Base-by-base conservation (phyloP, 1,140 invertebrate genomes). In the Subanguina moxae region DNA sequence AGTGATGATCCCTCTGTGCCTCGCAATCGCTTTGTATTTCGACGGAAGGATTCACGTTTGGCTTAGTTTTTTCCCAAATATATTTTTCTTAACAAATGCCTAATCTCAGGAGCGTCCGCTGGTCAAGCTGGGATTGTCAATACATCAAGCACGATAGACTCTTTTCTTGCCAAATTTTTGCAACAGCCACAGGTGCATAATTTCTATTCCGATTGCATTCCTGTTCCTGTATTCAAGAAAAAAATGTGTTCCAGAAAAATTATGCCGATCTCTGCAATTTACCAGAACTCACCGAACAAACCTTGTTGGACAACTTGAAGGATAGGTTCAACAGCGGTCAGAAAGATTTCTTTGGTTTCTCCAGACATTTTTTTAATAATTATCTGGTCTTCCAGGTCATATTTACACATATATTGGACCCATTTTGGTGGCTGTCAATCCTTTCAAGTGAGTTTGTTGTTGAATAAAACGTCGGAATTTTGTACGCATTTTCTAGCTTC, bases 351-450 rank as follows among this genome's bases (percentile, higher is more conserved):
- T 3, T 23, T 23, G 52, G 52, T 38, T 38, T 38, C 3, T 3
- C 32, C 11, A 38, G 32, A 38, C 32, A 5, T 38, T 3, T 5
- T 11, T 38, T 5, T 38, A 5, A 3, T 5, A 38, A 38, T 38
- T 38, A 38, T 38, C 3, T 11, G 32, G 32, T 38, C 11, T 38
- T 67, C 1, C n/a, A 68, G 90, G 91, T 62, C 91, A 94, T 83
- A 95, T 96, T 77, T 97, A 96, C 83, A 95, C 93, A 3, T 96
- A 95, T 80, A 93, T 95, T 63, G 93, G 93, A 25, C 80, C 80
- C 7, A 97, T 97, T 78, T 85, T 97, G 27, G 94, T 97, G 77
- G 92, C 93, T 56, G 88, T 95, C 43, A 88, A 89, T 83, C 87
- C 88, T 1, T 89, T 88, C 15, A 52, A 25, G 48, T 52, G 8